Conservation (phyloP, 2,113 vertebrate genomes). For the Serilophus lunatus region DNA sequence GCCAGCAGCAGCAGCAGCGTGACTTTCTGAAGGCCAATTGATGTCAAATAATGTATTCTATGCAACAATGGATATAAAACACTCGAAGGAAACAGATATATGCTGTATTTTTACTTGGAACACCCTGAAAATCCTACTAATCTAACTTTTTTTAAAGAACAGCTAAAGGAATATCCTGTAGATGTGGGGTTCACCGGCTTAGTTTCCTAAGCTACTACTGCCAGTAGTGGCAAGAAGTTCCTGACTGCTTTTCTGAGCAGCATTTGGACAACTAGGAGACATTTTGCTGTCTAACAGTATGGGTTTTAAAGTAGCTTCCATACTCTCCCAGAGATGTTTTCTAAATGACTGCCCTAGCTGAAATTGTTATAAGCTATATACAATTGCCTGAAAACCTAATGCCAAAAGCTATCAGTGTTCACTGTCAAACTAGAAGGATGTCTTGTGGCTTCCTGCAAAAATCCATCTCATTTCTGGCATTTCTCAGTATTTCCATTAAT, state of each 20-base stretch:
- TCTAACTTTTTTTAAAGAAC: neutral
- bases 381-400: neutral
- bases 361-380: neutral
- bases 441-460: constrained; percentile 4
- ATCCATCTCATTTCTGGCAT: neutral
- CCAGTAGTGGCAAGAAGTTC: neutral
- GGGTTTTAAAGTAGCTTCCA: neutral
- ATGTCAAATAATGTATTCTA: neutral
- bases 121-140: neutral
- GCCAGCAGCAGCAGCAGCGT: neutral
- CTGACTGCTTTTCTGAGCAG: neutral
- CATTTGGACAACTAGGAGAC: neutral
- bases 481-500: neutral
- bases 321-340: neutral
- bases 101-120: neutral
- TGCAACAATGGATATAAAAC: neutral
- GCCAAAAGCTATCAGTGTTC: neutral
- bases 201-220: neutral
- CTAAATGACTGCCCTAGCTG: neutral
- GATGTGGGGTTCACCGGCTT: neutral
- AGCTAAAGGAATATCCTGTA: neutral
- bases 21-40: neutral
- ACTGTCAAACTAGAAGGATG: neutral
- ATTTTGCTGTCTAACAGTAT: neutral
- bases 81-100: neutral